Conservation (phyloP, 53 echinoderm and acorn worm species). For the Holothuria scabra region DNA sequence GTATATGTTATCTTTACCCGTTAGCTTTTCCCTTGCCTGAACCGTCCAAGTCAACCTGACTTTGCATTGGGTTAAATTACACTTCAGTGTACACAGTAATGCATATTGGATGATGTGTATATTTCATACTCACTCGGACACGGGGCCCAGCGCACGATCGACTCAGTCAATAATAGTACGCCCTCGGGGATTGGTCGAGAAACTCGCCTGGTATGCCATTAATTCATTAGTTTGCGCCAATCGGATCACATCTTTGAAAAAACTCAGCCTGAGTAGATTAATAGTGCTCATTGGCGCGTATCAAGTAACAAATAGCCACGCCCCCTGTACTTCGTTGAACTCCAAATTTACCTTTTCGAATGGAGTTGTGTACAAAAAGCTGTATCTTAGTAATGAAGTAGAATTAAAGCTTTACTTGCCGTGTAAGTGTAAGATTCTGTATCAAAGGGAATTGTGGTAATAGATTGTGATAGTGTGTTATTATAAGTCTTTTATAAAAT, state of each 20-base stretch:
- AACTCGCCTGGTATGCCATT: constrained; percentile 48
- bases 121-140: constrained; percentile 46
- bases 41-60: constrained; percentile 27
- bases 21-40: constrained; percentile 45
- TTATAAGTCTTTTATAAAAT: neutral
- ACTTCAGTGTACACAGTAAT: constrained; percentile 33
- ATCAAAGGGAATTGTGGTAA: neutral
- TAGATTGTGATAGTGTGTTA: neutral
- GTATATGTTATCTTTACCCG: constrained; percentile 43
- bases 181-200: constrained; percentile 53
- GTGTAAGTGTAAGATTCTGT: too few relatives aligned
- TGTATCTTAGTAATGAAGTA: too few relatives aligned
- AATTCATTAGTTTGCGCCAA: constrained; percentile 52
- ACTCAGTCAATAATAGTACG: constrained; percentile 38
- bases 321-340: constrained; percentile 44
- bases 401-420: too few relatives aligned
- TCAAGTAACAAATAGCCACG: constrained; percentile 28
- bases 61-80: constrained; percentile 43
- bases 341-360: neutral
- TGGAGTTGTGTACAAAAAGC: too few relatives aligned
- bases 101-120: constrained; percentile 53
- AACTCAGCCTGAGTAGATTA: constrained; percentile 39
- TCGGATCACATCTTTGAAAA: constrained; percentile 22
- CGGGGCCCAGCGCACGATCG: constrained; percentile 45
- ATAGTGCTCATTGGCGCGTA: constrained; percentile 44